phyloP scores from a whole-genome alignment of 2,113 vertebrate genomes.

The Larimichthys polyactis region DNA sequence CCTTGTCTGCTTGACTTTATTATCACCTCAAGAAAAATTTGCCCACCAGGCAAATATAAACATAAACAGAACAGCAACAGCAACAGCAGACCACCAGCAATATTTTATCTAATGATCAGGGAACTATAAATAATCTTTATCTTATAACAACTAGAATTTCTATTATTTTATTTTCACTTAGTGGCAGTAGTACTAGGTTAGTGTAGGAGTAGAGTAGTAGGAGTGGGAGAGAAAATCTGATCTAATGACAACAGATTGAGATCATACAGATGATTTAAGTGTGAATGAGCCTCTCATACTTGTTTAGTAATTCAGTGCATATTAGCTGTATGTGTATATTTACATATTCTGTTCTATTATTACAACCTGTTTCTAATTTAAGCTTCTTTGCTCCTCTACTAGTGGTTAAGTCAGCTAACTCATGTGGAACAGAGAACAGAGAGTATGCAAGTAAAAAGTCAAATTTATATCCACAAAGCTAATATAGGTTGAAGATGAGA shows the following conservation, averaged over 20 bases:
- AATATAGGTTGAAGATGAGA: not conserved
- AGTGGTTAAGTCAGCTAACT: not conserved
- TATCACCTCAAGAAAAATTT: constrained; percentile 31
- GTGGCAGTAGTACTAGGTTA: not conserved
- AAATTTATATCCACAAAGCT: not conserved
- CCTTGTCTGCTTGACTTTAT: constrained; percentile 36
- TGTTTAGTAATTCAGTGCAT: constrained; percentile 8
- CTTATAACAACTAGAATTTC: not conserved
- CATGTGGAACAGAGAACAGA: not conserved
- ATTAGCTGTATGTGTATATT: not conserved
- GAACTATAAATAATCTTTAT: not conserved
- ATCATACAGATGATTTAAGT: too few relatives aligned
- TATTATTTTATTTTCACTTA: not conserved
- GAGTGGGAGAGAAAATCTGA: not conserved
- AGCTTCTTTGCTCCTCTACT: not conserved
- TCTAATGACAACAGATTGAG: not conserved
- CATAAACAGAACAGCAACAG: constrained; percentile 25
- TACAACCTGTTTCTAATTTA: too few relatives aligned
- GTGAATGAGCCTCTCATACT: constrained; percentile 13
- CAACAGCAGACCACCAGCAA: not conserved
- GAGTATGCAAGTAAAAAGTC: not conserved
- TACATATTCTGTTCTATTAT: not conserved
- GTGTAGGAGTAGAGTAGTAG: not conserved
- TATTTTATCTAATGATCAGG: not conserved
- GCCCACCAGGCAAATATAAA: not conserved